phyloP scores from a whole-genome alignment of 2,797 vertebrate genomes.

The Sciaenops ocellatus region DNA sequence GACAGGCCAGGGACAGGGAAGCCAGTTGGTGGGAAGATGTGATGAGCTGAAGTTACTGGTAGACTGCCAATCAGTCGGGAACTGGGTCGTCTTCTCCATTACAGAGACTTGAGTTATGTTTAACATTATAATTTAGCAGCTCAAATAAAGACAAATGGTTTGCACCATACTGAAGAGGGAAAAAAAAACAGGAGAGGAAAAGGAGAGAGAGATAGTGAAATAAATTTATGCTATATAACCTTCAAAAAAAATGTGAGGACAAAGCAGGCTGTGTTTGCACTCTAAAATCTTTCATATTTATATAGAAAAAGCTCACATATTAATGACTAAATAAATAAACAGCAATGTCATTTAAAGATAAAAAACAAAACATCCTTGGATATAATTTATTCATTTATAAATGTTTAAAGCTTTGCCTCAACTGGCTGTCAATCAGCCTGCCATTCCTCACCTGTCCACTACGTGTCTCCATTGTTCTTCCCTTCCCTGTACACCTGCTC shows the following conservation, averaged over 20 bases:
- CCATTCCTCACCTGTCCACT: slow-evolving; percentile 11
- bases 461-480: neutral
- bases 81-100: slow-evolving; percentile 64
- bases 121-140: slow-evolving; percentile 63
- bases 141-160: slow-evolving; percentile 64
- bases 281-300: no score
- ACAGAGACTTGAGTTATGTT: slow-evolving; percentile 67
- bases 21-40: slow-evolving; percentile 52
- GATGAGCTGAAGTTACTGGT: slow-evolving; percentile 60
- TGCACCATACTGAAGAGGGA: neutral
- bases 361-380: neutral
- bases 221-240: neutral
- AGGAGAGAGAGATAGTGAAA: neutral
- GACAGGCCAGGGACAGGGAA: slow-evolving; percentile 51
- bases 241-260: slow-evolving; percentile 16
- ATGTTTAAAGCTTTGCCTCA: neutral
- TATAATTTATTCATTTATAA: neutral
- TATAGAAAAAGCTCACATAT: neutral
- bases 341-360: neutral
- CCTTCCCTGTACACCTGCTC: neutral
- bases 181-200: neutral
- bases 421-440: neutral
- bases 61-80: slow-evolving; percentile 65
- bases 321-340: neutral
- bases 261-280: neutral